These are phyloP conservation scores for Mormyrops boulengeri DNA, from an alignment of 2,797 vertebrate species.

Conservation along the genomic window DNA sequence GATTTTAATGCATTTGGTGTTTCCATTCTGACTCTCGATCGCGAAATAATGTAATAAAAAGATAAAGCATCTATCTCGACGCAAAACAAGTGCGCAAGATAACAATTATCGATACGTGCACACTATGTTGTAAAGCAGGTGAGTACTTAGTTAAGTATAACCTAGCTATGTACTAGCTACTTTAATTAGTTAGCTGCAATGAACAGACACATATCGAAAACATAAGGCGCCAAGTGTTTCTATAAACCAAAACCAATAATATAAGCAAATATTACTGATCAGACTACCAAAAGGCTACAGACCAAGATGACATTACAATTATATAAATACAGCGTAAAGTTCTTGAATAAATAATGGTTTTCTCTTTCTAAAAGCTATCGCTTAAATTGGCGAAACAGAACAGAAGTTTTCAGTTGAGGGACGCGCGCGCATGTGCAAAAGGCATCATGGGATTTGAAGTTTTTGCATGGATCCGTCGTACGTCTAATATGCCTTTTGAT, in stretches of 20 bases:
- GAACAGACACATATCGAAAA: background rate
- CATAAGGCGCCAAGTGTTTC: background rate
- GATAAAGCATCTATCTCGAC: background rate
- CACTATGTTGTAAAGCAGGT: background rate
- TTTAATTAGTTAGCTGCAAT: background rate
- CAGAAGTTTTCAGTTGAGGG: background rate
- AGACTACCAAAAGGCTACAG: background rate
- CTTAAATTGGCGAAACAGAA: background rate
- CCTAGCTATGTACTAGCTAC: background rate
- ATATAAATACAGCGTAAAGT: background rate
- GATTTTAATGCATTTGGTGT: constrained; percentile 20
- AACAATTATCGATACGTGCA: background rate
- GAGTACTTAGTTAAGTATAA: background rate
- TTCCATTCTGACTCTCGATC: background rate
- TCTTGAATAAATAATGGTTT: background rate
- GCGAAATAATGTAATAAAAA: background rate
- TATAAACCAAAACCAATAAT: background rate
- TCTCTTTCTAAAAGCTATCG: background rate
- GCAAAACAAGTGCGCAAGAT: background rate
- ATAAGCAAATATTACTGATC: background rate
- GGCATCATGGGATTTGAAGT: constrained; percentile 9
- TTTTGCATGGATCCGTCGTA: background rate
- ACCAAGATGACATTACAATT: background rate
- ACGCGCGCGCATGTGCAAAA: background rate
- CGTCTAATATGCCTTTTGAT: background rate